A percentile compares a stretch with the other conserved stretches of the same genome.
phyloP scores from a whole-genome alignment of 1,140 invertebrate species.

The Augochlora pura region DNA sequence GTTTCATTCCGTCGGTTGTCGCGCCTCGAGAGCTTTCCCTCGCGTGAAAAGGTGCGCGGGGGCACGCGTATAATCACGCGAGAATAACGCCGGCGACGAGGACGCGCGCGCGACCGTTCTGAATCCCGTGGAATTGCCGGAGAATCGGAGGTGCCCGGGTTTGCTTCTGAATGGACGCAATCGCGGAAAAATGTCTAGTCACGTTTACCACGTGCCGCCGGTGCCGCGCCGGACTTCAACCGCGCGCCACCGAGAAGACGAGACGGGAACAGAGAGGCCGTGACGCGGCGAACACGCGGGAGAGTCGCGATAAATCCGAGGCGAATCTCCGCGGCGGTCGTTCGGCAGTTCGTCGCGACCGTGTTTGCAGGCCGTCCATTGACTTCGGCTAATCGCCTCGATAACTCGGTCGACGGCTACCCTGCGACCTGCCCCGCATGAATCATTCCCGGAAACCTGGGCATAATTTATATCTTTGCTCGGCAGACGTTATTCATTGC shows the following conservation, averaged over 20 bases:
- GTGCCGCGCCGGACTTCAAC: not conserved
- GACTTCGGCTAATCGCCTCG: slow-evolving; percentile 46
- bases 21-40: not conserved
- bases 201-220: slow-evolving; percentile 44
- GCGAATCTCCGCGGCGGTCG: not conserved
- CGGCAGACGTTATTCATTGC: no score
- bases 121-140: slow-evolving; percentile 56
- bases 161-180: slow-evolving; percentile 55
- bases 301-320: not conserved
- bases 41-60: slow-evolving; percentile 2
- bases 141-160: slow-evolving; percentile 41
- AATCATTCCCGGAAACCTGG: no score
- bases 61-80: slow-evolving; percentile 49
- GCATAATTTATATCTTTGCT: no score
- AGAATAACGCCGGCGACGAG: slow-evolving; percentile 48
- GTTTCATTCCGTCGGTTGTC: slow-evolving; percentile 4
- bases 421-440: no score
- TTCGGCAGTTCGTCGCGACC: not conserved
- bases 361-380: slow-evolving; percentile 15
- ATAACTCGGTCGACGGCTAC: slow-evolving; percentile 3
- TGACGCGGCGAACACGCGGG: not conserved
- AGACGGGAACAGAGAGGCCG: not conserved
- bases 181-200: slow-evolving; percentile 57
- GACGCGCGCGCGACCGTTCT: not conserved
- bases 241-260: not conserved